phyloP scores from a whole-genome alignment of 2,113 vertebrate genomes.

The Pedetes capensis region DNA sequence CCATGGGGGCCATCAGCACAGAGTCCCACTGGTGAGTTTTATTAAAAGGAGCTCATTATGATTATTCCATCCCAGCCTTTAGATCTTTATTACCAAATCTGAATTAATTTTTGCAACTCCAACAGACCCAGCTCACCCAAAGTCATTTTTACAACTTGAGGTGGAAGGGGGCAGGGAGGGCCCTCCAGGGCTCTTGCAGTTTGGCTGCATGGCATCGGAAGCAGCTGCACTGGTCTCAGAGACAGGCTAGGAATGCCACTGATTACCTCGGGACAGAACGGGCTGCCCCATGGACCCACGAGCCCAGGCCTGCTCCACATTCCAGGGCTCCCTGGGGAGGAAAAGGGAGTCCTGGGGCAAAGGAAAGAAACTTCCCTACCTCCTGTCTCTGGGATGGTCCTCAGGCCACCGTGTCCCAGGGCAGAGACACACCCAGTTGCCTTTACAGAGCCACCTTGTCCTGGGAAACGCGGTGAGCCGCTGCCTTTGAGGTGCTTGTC shows the following conservation, averaged over 20 bases:
- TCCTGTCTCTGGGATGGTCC: neutral
- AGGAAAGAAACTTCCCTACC: neutral
- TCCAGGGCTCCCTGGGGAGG: neutral
- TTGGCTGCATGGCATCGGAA: no score
- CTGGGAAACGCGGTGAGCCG: fast-evolving
- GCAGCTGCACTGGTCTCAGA: neutral
- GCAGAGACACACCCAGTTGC: fast-evolving
- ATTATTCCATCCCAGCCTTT: slow-evolving; percentile 57
- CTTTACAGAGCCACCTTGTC: neutral
- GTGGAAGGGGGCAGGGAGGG: neutral
- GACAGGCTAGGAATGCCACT: neutral
- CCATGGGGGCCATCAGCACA: slow-evolving; percentile 3
- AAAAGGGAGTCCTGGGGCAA: neutral
- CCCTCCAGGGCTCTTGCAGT: neutral
- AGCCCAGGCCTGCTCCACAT: neutral
- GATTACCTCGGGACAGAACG: no score
- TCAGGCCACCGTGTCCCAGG: neutral
- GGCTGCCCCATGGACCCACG: neutral
- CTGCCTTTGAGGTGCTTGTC: neutral
- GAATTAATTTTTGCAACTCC: slow-evolving; percentile 64
- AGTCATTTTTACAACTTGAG: neutral
- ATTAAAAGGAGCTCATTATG: slow-evolving; percentile 73
- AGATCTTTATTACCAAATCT: slow-evolving; percentile 54
- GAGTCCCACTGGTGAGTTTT: slow-evolving; percentile 61
- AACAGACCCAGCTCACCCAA: neutral